These are phyloP conservation scores for Gouania willdenowi DNA, from an alignment of 2,797 vertebrate genomes.

Conservation along the genomic window DNA sequence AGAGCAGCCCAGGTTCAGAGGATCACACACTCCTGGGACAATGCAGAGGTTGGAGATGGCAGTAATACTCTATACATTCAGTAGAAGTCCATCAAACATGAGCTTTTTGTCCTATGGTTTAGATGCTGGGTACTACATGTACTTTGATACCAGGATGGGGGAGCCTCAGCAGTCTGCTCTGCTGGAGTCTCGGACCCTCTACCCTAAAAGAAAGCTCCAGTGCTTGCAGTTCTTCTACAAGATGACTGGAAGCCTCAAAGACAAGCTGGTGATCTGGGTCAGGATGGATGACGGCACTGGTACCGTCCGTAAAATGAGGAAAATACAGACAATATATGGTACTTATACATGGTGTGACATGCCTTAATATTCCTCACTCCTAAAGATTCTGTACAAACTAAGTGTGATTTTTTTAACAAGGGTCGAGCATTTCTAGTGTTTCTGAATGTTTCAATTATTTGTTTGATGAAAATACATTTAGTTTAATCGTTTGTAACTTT, in stretches of 20 bases:
- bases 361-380: too few species aligned
- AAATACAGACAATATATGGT: conserved; percentile 82
- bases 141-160: conserved; percentile 73
- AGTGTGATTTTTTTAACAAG: too few species aligned
- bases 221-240: conserved; percentile 94
- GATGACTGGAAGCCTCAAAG: conserved; percentile 78
- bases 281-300: conserved; percentile 83
- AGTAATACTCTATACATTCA: too few species aligned
- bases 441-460: too few species aligned
- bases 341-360: too few species aligned
- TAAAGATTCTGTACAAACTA: too few species aligned
- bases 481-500: too few species aligned
- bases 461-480: too few species aligned
- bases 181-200: conserved; percentile 85
- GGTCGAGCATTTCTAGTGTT: too few species aligned
- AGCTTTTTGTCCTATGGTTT: neutral
- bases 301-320: conserved; percentile 75
- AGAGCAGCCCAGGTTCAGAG: conserved; percentile 40
- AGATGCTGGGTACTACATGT: conserved; percentile 87
- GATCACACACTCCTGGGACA: conserved; percentile 82
- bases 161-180: conserved; percentile 68
- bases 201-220: conserved; percentile 83
- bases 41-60: conserved; percentile 77
- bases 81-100: neutral
- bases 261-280: conserved; percentile 84